Evolutionary conservation across 2,113 vertebrate genomes (phyloP).

Genomic region (pig (Sus scrofa)): DNA sequence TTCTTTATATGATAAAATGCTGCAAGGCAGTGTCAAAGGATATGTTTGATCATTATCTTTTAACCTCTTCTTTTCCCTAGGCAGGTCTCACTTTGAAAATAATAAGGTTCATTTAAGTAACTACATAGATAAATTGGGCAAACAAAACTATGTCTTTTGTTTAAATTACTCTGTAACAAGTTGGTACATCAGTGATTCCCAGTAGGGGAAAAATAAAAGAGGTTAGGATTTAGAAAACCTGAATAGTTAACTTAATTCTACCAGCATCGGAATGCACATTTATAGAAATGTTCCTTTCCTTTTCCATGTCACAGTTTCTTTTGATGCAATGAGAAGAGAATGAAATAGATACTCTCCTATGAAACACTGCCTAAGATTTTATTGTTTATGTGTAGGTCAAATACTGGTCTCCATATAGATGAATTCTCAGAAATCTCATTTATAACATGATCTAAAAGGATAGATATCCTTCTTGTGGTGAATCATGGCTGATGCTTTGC

Average conservation of each 20-base stretch:
- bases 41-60: neutral
- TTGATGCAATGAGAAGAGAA: too few relatives aligned
- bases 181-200: neutral
- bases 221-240: neutral
- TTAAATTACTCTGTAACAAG: neutral
- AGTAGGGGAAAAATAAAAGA: neutral
- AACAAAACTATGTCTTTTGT: neutral
- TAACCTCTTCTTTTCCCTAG: neutral
- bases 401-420: neutral
- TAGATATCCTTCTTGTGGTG: neutral
- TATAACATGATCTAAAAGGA: neutral
- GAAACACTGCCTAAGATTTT: neutral
- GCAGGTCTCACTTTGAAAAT: neutral
- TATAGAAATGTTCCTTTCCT: neutral
- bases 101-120: neutral
- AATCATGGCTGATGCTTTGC: neutral
- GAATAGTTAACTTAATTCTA: neutral
- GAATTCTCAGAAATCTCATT: neutral
- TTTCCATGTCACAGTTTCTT: neutral
- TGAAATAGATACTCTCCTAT: too few relatives aligned
- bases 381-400: neutral
- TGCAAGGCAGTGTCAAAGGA: neutral
- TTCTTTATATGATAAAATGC: neutral
- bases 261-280: neutral
- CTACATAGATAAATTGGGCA: neutral